Evolutionary conservation across 1,140 invertebrate genomes (phyloP).

Genomic region (Penaeus indicus): DNA sequence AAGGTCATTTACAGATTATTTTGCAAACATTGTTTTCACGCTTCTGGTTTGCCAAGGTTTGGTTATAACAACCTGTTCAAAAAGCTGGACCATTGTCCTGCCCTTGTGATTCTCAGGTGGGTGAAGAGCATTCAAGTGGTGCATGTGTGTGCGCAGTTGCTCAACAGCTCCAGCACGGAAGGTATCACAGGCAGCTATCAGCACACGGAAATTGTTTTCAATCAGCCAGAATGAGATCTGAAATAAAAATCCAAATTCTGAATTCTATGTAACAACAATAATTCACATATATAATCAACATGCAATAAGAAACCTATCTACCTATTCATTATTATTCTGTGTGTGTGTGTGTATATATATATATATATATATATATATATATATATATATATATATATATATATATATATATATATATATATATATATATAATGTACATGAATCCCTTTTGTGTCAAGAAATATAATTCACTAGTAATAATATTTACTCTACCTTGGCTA

Average conservation of each 20-base stretch:
- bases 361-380: too few relatives aligned
- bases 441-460: too few relatives aligned
- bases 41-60: background rate
- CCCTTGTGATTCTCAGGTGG: conserved; percentile 81
- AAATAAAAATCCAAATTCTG: conserved; percentile 48
- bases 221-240: conserved; percentile 99
- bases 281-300: background rate
- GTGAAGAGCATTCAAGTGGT: conserved; percentile 95
- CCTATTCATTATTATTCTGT: too few relatives aligned
- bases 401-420: too few relatives aligned
- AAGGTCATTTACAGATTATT: too few relatives aligned
- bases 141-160: conserved; percentile 94
- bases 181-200: conserved; percentile 99
- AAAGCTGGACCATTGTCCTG: conserved; percentile 89
- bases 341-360: too few relatives aligned
- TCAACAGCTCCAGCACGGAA: conserved; percentile 99
- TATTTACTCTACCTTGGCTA: conserved; percentile 83
- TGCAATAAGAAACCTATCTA: too few relatives aligned
- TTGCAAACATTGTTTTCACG: too few relatives aligned
- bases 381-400: too few relatives aligned
- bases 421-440: too few relatives aligned
- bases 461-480: too few relatives aligned
- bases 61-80: conserved; percentile 83
- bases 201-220: conserved; percentile 95
- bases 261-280: background rate